Percentiles rank a stretch among this genome's conserved stretches.
These are phyloP conservation scores for Gallinago undulata DNA, from an alignment of 2,113 vertebrate genomes.

Conservation along the genomic window DNA sequence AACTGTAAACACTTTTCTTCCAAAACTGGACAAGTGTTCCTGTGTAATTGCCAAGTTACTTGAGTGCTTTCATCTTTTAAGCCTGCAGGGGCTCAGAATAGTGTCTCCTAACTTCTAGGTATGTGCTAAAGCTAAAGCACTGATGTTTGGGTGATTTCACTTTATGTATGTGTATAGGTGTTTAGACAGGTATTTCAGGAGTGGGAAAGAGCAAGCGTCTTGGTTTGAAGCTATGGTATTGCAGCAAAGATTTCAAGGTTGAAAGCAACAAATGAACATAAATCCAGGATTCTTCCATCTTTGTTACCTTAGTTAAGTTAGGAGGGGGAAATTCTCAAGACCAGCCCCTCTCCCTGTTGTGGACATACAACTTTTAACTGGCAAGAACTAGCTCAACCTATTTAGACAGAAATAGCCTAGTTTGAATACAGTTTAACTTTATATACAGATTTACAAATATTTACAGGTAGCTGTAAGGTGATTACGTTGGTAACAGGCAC, in stretches of 20 bases:
- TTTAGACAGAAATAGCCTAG: background rate
- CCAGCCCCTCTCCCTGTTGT: background rate
- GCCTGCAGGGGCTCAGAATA: background rate
- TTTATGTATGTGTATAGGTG: background rate
- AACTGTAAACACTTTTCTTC: background rate
- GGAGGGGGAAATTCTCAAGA: background rate
- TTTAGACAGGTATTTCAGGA: background rate
- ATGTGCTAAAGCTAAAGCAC: background rate
- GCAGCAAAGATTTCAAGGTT: background rate
- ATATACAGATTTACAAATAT: background rate
- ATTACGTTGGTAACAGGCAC: background rate
- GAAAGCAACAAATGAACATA: background rate
- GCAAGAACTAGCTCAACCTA: background rate
- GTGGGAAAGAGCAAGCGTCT: background rate
- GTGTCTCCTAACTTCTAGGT: background rate
- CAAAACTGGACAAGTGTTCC: background rate
- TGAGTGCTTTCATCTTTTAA: background rate
- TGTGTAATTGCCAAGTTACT: background rate
- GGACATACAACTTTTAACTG: background rate
- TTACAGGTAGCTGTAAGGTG: background rate
- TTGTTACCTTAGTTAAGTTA: background rate
- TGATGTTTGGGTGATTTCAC: background rate
- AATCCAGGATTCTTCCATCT: background rate
- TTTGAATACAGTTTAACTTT: background rate
- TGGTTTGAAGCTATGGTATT: background rate